These are phyloP conservation scores for Cyclina sinensis DNA, from an alignment of 1,140 invertebrate species.

Conservation along the genomic window DNA sequence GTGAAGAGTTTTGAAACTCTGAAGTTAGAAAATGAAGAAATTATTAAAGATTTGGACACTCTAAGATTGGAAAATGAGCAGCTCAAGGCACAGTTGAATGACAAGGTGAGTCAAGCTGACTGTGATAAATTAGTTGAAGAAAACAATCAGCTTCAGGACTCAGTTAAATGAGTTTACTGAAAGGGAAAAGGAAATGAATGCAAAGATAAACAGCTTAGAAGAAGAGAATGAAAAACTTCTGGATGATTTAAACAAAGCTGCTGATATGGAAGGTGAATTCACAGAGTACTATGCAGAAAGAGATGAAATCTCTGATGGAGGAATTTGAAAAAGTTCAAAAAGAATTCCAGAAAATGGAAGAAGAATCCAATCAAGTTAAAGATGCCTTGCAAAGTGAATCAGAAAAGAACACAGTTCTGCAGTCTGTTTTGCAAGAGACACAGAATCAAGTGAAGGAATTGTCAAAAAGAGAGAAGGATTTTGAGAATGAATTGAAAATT, in stretches of 20 bases:
- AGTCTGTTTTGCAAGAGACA: conserved; percentile 58
- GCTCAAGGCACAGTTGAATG: conserved; percentile 29
- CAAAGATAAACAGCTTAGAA: background rate
- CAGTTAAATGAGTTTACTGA: conserved; percentile 26
- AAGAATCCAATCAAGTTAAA: conserved; percentile 50
- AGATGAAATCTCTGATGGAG: background rate
- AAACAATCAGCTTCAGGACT: background rate
- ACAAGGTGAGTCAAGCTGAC: background rate
- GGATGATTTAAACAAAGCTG: conserved; percentile 15
- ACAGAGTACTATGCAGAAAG: background rate
- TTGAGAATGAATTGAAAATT: conserved; percentile 48
- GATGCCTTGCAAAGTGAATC: conserved; percentile 56
- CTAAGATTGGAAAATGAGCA: conserved; percentile 45
- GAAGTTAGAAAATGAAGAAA: background rate
- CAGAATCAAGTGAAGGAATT: conserved; percentile 66
- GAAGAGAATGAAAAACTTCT: conserved; percentile 6
- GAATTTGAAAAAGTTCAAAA: background rate
- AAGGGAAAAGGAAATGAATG: background rate
- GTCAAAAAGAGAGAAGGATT: conserved; percentile 41
- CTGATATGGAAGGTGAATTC: background rate
- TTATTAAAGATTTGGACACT: background rate
- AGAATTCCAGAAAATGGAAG: background rate
- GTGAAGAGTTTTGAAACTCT: background rate
- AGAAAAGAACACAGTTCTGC: conserved; percentile 53
- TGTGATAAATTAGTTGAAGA: background rate